These are phyloP conservation scores for Sinocyclocheilus rhinocerous DNA, from an alignment of 2,113 vertebrate genomes.

Conservation along the genomic window DNA sequence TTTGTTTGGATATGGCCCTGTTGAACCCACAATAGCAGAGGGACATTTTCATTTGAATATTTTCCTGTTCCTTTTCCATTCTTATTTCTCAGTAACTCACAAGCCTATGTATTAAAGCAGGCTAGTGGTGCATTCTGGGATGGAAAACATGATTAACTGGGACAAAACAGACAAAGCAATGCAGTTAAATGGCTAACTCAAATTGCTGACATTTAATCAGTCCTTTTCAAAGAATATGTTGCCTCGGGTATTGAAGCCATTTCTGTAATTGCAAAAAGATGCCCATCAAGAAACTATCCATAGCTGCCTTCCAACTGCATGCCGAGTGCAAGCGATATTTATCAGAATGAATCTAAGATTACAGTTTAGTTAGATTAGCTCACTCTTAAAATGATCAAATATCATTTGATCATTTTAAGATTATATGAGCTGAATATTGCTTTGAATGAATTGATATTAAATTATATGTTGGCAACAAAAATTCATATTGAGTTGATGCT, in stretches of 20 bases:
- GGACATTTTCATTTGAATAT: not conserved
- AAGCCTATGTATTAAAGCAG: constrained; percentile 2
- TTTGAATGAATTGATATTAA: constrained; percentile 6
- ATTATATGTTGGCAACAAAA: constrained; percentile 12
- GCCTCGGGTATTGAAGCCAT: not conserved
- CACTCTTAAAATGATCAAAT: no score
- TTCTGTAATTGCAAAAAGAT: not conserved
- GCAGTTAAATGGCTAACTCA: constrained; percentile 9
- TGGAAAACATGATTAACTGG: constrained; percentile 15
- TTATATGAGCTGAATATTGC: constrained; percentile 5
- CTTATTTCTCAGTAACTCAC: constrained; percentile 1
- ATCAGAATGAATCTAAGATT: constrained; percentile 30
- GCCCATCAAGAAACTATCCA: not conserved
- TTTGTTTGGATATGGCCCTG: not conserved
- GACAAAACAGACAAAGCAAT: not conserved
- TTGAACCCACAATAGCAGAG: not conserved
- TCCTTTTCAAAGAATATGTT: not conserved
- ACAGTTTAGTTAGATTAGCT: constrained; percentile 11
- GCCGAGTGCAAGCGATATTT: not conserved
- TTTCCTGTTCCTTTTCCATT: not conserved
- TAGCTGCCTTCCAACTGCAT: not conserved
- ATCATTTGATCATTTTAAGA: not conserved
- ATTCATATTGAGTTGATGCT: not conserved
- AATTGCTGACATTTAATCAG: constrained; percentile 30
- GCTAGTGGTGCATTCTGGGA: not conserved